These are phyloP conservation scores for Idaea dimidiata DNA, from an alignment of 2,888 invertebrate species.

Conservation along the genomic window DNA sequence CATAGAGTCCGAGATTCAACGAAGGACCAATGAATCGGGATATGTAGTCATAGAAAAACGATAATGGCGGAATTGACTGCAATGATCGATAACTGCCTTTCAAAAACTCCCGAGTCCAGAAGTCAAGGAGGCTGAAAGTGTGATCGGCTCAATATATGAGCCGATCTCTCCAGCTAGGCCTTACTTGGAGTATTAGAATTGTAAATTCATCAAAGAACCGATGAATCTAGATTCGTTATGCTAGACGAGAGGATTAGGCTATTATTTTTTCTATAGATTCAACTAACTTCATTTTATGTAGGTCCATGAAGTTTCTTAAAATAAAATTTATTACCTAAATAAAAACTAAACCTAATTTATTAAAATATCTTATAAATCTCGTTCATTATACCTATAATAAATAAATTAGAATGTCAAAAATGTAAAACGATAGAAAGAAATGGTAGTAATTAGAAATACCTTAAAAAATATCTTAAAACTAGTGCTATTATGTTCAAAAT, in stretches of 20 bases:
- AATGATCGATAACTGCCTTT: conserved; percentile 42
- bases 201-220: conserved; percentile 36
- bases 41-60: conserved; percentile 53
- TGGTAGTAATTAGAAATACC: not conserved
- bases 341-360: not conserved
- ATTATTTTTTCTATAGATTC: no score
- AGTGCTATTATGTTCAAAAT: not conserved
- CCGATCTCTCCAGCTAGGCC: conserved; percentile 83
- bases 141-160: conserved; percentile 38
- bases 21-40: conserved; percentile 47
- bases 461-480: not conserved
- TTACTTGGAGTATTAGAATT: no score
- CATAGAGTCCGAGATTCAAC: conserved; percentile 45
- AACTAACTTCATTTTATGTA: no score
- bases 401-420: not conserved
- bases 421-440: not conserved
- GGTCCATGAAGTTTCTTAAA: no score
- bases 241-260: conserved; percentile 42
- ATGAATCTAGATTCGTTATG: conserved; percentile 49
- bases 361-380: no score
- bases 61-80: conserved; percentile 41
- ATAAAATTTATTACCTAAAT: not conserved
- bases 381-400: not conserved
- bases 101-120: conserved; percentile 13
- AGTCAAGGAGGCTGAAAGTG: no score